Evolutionary conservation across 2,797 vertebrate genomes (phyloP), one percentile per base, ranked within the genome.

Genomic region (Vireo griseus): DNA sequence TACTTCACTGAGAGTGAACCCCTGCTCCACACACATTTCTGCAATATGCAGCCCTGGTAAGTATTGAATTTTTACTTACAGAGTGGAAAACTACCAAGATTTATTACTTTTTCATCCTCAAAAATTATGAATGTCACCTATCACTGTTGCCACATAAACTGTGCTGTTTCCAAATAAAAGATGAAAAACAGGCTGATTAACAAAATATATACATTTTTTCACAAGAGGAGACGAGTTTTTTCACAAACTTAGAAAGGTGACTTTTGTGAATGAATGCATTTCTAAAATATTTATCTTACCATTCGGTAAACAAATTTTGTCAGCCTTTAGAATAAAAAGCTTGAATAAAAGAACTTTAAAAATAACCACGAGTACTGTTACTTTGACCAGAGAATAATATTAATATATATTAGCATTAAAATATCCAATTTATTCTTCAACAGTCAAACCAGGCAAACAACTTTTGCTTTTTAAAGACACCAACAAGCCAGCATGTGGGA

Each of bases 291-390:
- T 95, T 92, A 35, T 81, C 73, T 88, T 88, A 68, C 65, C 0
- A 0, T 55, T 83, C 47, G 39, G 83, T 86, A 94, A 95, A 95
- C 54, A 92, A 57, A 88, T 90, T 83, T 65, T 78, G 79, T 92
- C 87, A 94, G 72, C 25, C 76, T 81, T 35, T 15, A 88, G 62
- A 92, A 86, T 44, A 62, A 86, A 90, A 88, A 73, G 54, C 25
- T 44, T 31, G 22, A 92, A 71, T n/a, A 86, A 83, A 92, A 61
- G 35, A 58, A 66, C 62, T 72, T 75, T 14, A 51, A 80, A 82
- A 94, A 11, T 25, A 77, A 40, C 57, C 35, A 35, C 0, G 0
- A 78, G 29, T 24, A n/a, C 68, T 52, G 72, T 47, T 65, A 74
- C 21, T 13, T 39, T 47, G 52, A 26, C 52, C 33, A 88, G 20